Evolutionary conservation across 2,113 vertebrate genomes (phyloP), one percentile per base, ranked within the genome.

Genomic region (Piprites chloris): DNA sequence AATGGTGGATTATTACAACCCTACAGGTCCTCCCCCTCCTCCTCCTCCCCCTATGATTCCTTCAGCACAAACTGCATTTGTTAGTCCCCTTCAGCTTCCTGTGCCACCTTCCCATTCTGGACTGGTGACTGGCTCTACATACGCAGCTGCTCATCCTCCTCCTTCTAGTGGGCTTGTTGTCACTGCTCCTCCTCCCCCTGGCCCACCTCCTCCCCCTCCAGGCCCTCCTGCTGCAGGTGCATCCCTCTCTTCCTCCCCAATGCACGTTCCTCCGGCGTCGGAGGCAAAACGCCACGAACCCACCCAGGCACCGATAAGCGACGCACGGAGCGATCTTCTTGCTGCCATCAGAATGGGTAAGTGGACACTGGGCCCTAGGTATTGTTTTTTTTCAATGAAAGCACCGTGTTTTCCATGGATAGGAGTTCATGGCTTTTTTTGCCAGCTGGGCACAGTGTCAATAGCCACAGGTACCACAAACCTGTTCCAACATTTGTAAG

Each of bases 291-390:
- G 97, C 6, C 97, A 92, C 0, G 98, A 98, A 8, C 59, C 96
- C 14, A 35, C 95, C 1, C 98, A 98, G 72, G 90, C 98, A 1
- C 98, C 98, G 0, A 84, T 98, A 71, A 99, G 97, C 1, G 99
- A 99, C 16, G 99, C 99, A 11, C 98, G 99, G 88, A 99, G 99
- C 1, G 99, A 99, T 92, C 98, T 99, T 35, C 98, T 99, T 47
- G 98, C 99, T 76, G 99, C 99, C 69, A 99, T 99, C 88, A 98
- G 99, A 18, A 99, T 99, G 99, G 99, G 99, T 99, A 94, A 98
- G 98, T 94, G 32, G 24, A 18, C 5, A 1, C 33, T 14, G 26
- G 10, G 39, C 12, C 62, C 6, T 4, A 62, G 59, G 18, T 10
- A 4, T 18, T 61, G 18, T 13, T 19, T 30, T 15, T 28, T 56